Base-by-base conservation (phyloP, 2,797 vertebrate species). In the Tolypeutes matacus region DNA sequence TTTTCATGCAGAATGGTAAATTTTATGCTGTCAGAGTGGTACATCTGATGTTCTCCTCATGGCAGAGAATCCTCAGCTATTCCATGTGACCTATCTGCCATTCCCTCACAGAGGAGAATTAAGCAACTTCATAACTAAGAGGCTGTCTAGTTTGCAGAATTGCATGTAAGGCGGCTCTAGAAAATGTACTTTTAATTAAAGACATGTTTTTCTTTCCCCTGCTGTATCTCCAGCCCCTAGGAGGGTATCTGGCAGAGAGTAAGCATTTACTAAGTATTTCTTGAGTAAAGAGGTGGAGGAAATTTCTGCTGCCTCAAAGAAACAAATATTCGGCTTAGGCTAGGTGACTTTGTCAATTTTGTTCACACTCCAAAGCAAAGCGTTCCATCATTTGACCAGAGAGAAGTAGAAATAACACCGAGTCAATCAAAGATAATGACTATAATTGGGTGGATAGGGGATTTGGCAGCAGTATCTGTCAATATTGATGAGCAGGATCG, bases 291-390 rank as follows among this genome's bases (percentile, higher is more conserved):
- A 86, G 49, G 18, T 85, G 72, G 51, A 36, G 14, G 49, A 73
- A 90, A 23, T 42, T 86, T 60, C 18, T 96, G 18, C 46, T 73
- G 27, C 13, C 36, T 91, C 42, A 67, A 80, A 75, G 20, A 81
- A 92, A 76, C 53, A 78, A 78, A 25, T 39, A 78, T 36, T 80
- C 9, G 14, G 2, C 62, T 34, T 81, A 92, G 56, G 65, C 46
- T 75, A 81, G 23, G 36, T 87, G 42, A 77, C 34, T 89, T 89
- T 95, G 51, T 80, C 51, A 86, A 27, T 75, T 76, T 80, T 83
- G 5, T 87, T 92, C 65, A 91, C 4, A 83, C 95, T 95, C 23
- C 20, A 81, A 87, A 95, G 7, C 31, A 88, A 64, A 91, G 17
- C 27, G 62, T 80, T 86, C 27, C 15, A 36, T 81, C 89, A 23